A percentile compares a stretch with the other conserved stretches of the same genome.
Evolutionary conservation across 1,140 invertebrate genomes (phyloP).

Genomic region (Brachionus koreanus): DNA sequence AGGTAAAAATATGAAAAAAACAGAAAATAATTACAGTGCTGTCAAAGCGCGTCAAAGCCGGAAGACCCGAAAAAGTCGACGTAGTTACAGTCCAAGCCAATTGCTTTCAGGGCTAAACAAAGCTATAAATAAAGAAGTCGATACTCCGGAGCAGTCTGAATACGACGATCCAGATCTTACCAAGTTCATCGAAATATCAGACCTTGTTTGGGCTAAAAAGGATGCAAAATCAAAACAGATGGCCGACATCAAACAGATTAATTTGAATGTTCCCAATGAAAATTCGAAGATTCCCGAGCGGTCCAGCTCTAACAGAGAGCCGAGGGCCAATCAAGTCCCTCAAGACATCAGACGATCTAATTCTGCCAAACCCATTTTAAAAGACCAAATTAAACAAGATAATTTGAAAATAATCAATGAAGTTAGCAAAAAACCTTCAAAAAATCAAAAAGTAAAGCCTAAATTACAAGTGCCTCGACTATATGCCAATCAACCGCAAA

Average conservation of each 20-base stretch:
- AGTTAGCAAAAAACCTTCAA: background rate
- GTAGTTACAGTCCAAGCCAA: background rate
- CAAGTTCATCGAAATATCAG: background rate
- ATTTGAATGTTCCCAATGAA: background rate
- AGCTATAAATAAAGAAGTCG: background rate
- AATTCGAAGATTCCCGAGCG: background rate
- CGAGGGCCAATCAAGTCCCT: background rate
- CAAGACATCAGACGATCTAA: background rate
- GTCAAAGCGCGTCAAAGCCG: background rate
- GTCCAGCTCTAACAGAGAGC: background rate
- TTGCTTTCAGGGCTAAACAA: background rate
- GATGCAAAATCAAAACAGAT: background rate
- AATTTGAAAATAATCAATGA: background rate
- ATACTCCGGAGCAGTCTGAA: background rate
- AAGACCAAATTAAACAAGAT: background rate
- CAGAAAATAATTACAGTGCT: background rate
- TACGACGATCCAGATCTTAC: slow-evolving; percentile 8
- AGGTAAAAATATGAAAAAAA: background rate
- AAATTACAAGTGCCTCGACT: background rate
- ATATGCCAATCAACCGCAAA: slow-evolving; percentile 12
- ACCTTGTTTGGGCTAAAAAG: background rate
- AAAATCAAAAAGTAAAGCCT: background rate
- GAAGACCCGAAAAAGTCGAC: background rate
- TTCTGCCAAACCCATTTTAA: too few species aligned
- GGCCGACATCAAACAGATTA: background rate